Evolutionary conservation across 2,888 invertebrate species (phyloP), one percentile per base, ranked within the genome.

Genomic region (Chrysolina haemoptera): DNA sequence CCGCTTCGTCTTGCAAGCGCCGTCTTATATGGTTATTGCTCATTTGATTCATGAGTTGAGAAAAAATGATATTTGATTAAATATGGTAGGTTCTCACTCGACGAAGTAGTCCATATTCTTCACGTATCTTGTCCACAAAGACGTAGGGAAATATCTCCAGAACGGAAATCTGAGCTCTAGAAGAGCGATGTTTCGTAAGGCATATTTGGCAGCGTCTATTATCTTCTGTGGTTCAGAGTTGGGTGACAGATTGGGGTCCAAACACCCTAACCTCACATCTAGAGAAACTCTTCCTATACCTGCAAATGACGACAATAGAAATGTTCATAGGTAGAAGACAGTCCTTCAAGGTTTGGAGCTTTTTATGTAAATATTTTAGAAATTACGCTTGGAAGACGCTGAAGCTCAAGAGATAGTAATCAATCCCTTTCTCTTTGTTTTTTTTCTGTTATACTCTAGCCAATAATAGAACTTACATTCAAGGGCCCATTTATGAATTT

Each of bases 401-500:
- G 1, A 27, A 27, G 5, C 5, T 3, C 2, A 8, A 35, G 35
- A 35, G 4, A 35, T 35, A 35, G 0, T 35, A 0, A 35, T 35
- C 35, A 35, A 3, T 35, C 35, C 8, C 35, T 35, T 35, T 35
- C 8, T 35, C 6, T 35, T 8, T 6, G 35, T 35, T 35, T 35
- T 35, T 0, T 35, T 4, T 35, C 8, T 8, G 35, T 35, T 6
- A 35, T 35, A 6, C 8, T 35, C 4, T 35, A 35, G 35, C 8
- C 35, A 35, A 35, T 35, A 6, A 35, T 35, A 8, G 4, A 70
- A 89, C 92, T 91, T 87, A 93, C 95, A 94, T 89, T 95, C 95
- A 62, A 95, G 87, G 2, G 94, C 93, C 95, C 95, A 95, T 85
- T 94, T 94, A 83, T 93, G 93, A 40, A 94, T 90, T 88, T 94